Base-by-base conservation (phyloP, 2,797 vertebrate species). In the Monodelphis domestica region DNA sequence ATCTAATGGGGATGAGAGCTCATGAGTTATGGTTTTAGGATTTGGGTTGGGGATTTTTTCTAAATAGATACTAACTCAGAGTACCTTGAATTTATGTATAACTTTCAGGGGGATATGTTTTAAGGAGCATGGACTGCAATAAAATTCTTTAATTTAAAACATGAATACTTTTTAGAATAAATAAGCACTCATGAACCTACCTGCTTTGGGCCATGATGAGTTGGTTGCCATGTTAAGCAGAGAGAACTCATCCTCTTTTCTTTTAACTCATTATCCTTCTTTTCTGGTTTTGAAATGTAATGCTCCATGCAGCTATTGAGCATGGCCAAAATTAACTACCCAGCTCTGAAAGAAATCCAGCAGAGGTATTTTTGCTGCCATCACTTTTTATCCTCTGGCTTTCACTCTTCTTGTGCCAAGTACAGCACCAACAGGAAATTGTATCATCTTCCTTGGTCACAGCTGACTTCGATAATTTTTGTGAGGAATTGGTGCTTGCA, bases 361-460 rank as follows among this genome's bases (percentile, higher is more conserved):
- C 89, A 93, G 50, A 52, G 3, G 9, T 15, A 94, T 45, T 15
- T 9, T 30, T 28, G 21, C 28, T 52, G 53, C 91, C 56, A 56
- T 50, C 29, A 24, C 26, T 91, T 84, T 96, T 95, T 63, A 5
- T n/a, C 54, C 88, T 95, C 91, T 97, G 91, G 96, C 96, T 94
- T 91, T 94, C 91, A 87, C 93, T 92, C 96, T 52, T 12, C 88
- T 84, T 93, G 93, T 96, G 59, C 94, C 95, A 91, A 52, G 53
- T 92, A 59, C 91, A 89, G 51, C 93, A 59, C 96, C 96, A 95
- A 97, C 96, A 98, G 96, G 97, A 97, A 97, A 52, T 70, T 89
- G 57, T 95, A 91, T 96, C 97, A 92, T 95, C 89, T 52, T 98
- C 96, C 91, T 53, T 28, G 93, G 94, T 45, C 90, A 63, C 0